Evolutionary conservation across 2,113 vertebrate genomes (phyloP).

Genomic region (Onychostoma macrolepis): DNA sequence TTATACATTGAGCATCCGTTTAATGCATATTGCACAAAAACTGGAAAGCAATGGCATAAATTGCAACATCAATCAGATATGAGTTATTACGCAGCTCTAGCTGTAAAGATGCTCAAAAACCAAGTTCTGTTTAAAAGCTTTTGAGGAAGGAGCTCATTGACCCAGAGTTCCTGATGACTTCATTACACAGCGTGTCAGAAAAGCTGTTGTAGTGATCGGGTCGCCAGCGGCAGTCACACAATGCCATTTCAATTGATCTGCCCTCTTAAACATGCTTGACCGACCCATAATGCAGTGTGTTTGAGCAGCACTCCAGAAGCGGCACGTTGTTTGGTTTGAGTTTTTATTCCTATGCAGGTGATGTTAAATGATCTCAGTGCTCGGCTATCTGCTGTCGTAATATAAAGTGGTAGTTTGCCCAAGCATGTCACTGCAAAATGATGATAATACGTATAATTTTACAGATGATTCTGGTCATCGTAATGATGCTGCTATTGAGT

Average conservation of each 20-base stretch:
- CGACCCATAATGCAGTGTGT: neutral
- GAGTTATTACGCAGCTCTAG: neutral
- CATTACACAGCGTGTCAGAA: neutral
- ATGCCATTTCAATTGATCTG: constrained; percentile 13
- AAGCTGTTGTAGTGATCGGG: neutral
- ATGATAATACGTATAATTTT: neutral
- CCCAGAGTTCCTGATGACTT: neutral
- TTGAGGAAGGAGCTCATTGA: neutral
- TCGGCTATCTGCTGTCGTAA: neutral
- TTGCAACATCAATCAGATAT: neutral
- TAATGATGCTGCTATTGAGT: neutral
- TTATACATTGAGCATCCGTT: neutral
- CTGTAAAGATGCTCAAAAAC: neutral
- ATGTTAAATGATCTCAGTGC: neutral
- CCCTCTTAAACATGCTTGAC: neutral
- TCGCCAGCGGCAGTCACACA: neutral
- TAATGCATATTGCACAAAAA: neutral
- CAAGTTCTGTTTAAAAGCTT: neutral
- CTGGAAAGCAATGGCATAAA: neutral
- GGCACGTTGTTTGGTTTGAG: neutral
- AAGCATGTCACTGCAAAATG: neutral
- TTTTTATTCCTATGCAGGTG: neutral
- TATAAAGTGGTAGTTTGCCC: neutral
- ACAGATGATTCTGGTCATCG: neutral
- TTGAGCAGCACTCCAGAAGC: neutral